Percentiles rank a stretch among this genome's conserved stretches.
phyloP scores from a whole-genome alignment of 1,140 invertebrate genomes.

The Anthonomus grandis region DNA sequence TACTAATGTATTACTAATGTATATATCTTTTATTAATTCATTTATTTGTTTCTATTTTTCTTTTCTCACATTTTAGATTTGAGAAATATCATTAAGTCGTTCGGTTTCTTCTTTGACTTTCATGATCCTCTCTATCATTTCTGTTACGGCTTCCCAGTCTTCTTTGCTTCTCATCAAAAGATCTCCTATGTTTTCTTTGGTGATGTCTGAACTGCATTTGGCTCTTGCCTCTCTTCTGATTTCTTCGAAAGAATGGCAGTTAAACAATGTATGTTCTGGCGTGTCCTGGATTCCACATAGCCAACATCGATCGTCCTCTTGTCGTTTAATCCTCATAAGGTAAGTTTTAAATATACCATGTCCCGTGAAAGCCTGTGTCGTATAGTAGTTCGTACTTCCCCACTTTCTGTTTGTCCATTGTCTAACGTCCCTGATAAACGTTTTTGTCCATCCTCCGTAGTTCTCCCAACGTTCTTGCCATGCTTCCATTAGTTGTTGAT shows the following conservation, averaged over 20 bases:
- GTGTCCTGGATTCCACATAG: slow-evolving; percentile 1
- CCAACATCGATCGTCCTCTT: background rate
- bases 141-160: no score
- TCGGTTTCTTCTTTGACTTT: no score
- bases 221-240: no score
- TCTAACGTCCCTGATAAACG: slow-evolving; percentile 21
- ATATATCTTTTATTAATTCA: no score
- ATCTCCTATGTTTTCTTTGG: no score
- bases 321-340: slow-evolving; percentile 6
- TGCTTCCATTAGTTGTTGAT: background rate
- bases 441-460: slow-evolving; percentile 28
- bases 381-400: background rate
- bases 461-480: background rate
- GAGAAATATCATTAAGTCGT: no score
- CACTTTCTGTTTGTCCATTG: slow-evolving; percentile 9
- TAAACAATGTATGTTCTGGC: slow-evolving; percentile 1
- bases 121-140: no score
- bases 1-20: no score
- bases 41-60: no score
- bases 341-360: slow-evolving; percentile 14
- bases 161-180: no score
- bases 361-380: slow-evolving; percentile 18
- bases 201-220: no score
- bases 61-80: no score
- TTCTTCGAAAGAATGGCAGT: background rate